A percentile compares a stretch with the other conserved stretches of the same genome.
Conservation (phyloP, 2,113 vertebrate species). For the Erythrolamprus reginae region DNA sequence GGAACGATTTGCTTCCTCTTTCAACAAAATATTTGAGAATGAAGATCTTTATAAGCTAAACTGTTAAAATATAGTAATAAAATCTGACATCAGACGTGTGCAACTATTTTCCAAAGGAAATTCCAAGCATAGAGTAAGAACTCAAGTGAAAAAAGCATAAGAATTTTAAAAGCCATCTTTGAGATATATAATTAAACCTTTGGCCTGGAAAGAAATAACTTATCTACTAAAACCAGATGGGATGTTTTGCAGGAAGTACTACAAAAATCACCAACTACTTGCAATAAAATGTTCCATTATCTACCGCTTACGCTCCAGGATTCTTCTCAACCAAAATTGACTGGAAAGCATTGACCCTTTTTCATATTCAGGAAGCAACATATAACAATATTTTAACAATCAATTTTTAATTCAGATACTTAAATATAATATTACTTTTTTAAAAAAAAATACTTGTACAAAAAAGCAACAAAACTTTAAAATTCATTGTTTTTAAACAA, state of each 20-base stretch:
- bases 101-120: neutral
- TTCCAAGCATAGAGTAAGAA: neutral
- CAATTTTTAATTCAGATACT: too few species aligned
- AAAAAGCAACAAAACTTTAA: neutral
- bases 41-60: neutral
- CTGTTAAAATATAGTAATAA: neutral
- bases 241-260: neutral
- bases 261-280: neutral
- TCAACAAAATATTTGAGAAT: neutral
- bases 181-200: neutral
- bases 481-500: neutral
- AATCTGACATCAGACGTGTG: neutral
- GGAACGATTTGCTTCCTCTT: neutral
- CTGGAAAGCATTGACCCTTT: neutral
- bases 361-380: neutral
- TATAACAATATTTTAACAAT: neutral
- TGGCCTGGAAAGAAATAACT: neutral
- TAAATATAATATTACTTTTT: too few species aligned
- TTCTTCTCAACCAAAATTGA: neutral
- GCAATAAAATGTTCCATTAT: neutral
- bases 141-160: neutral
- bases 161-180: neutral
- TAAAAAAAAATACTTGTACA: neutral
- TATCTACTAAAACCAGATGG: neutral
- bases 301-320: neutral